These are phyloP conservation scores for Pagrus major DNA, from an alignment of 2,113 vertebrate species.

Conservation along the genomic window DNA sequence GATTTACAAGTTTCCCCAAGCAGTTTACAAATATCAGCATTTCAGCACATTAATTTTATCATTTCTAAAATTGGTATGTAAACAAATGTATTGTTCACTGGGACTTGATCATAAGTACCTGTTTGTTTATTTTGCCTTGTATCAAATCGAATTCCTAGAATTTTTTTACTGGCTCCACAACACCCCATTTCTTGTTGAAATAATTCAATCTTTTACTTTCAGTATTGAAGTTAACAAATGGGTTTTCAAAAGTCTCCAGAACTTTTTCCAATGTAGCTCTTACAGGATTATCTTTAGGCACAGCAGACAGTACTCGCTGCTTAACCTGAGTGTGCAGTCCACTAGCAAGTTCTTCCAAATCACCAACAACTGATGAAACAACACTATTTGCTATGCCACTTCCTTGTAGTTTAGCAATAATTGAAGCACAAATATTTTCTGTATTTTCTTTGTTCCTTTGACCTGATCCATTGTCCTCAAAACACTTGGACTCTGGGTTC, in stretches of 20 bases:
- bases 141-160: slow-evolving; percentile 40
- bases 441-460: background rate
- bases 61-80: slow-evolving; percentile 63
- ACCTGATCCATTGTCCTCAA: background rate
- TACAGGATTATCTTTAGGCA: background rate
- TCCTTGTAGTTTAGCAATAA: background rate
- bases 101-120: slow-evolving; percentile 45
- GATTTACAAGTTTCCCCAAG: slow-evolving; percentile 14
- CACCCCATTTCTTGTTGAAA: background rate
- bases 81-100: slow-evolving; percentile 50
- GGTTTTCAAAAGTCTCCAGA: background rate
- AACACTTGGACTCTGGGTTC: background rate
- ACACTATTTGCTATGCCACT: background rate
- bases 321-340: background rate
- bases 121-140: slow-evolving; percentile 29
- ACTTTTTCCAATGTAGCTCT: background rate
- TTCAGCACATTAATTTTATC: slow-evolving; percentile 43
- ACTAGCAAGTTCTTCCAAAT: slow-evolving; percentile 4
- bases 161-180: slow-evolving; percentile 32
- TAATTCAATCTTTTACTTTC: background rate
- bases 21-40: slow-evolving; percentile 50
- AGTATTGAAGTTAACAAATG: background rate
- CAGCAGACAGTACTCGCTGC: background rate
- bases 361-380: background rate
- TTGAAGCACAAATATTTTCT: background rate